Conservation (phyloP, 2,113 vertebrate species). For the Menidia beryllina region DNA sequence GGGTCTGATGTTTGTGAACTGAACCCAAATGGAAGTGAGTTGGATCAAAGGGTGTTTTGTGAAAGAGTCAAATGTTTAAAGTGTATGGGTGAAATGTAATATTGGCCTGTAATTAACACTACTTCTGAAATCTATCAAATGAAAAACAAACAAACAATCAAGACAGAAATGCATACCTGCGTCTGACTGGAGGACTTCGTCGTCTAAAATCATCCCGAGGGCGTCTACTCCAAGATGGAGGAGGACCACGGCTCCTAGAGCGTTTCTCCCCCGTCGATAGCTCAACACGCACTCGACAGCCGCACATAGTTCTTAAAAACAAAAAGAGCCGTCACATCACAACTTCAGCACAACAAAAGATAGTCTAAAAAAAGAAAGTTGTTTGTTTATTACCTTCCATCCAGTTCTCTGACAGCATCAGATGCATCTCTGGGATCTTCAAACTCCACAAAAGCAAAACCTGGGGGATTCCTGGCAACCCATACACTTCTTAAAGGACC, state of each 20-base stretch:
- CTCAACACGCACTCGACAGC: slow-evolving; percentile 94
- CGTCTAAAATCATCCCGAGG: slow-evolving; percentile 92
- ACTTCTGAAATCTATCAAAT: slow-evolving; percentile 1
- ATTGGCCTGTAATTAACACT: slow-evolving; percentile 25
- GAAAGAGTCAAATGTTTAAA: slow-evolving; percentile 12
- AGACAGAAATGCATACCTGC: slow-evolving; percentile 83
- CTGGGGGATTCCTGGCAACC: slow-evolving; percentile 97
- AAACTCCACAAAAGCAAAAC: slow-evolving; percentile 98
- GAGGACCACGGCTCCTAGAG: slow-evolving; percentile 92
- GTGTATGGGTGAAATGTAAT: slow-evolving; percentile 22
- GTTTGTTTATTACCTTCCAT: slow-evolving; percentile 89
- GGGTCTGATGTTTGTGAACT: not conserved
- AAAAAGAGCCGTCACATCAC: not conserved
- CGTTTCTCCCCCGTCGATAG: slow-evolving; percentile 96
- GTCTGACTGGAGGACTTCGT: slow-evolving; percentile 89
- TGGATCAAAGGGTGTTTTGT: slow-evolving; percentile 8
- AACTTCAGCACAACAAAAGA: not conserved
- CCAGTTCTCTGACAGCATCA: slow-evolving; percentile 97
- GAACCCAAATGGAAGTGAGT: not conserved
- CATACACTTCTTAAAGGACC: slow-evolving; percentile 96
- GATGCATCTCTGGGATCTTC: slow-evolving; percentile 97
- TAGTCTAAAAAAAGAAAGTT: not conserved
- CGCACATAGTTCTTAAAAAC: slow-evolving; percentile 88
- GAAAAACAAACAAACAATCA: not conserved
- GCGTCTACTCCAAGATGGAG: slow-evolving; percentile 92